Conservation (phyloP, 2,797 vertebrate genomes). For the Percopsis omiscomaycus region DNA sequence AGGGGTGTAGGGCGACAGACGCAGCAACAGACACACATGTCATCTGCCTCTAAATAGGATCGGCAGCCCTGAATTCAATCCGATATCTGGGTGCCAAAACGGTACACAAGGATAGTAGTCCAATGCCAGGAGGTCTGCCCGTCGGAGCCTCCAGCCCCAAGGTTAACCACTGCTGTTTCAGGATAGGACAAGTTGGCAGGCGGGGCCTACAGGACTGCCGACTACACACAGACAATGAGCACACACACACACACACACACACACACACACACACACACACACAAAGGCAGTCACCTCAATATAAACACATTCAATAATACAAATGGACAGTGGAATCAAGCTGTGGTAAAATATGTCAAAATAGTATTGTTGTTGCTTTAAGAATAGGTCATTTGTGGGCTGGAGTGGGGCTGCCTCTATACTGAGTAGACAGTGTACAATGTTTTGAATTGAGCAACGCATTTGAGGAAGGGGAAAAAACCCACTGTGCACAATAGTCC, state of each 20-base stretch:
- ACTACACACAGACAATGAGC: slow-evolving; percentile 12
- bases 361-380: slow-evolving; percentile 20
- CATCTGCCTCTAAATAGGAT: slow-evolving; percentile 36
- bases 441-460: slow-evolving; percentile 12
- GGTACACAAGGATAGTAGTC: too few species aligned
- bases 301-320: slow-evolving; percentile 23
- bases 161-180: neutral
- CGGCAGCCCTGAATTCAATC: slow-evolving; percentile 21
- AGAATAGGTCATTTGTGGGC: neutral
- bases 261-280: neutral
- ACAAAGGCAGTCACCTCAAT: neutral
- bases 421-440: neutral
- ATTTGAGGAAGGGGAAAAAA: slow-evolving; percentile 1
- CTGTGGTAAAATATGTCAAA: slow-evolving; percentile 33
- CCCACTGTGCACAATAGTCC: neutral
- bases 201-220: neutral
- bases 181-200: slow-evolving; percentile 12
- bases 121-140: slow-evolving; percentile 25
- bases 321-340: slow-evolving; percentile 42
- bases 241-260: slow-evolving; percentile 8
- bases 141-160: slow-evolving; percentile 18
- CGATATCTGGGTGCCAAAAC: neutral
- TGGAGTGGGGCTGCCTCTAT: slow-evolving; percentile 12
- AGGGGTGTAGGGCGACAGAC: slow-evolving; percentile 13
- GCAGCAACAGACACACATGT: slow-evolving; percentile 5